Conservation (phyloP, 2,888 invertebrate genomes). For the Orgyia antiqua region DNA sequence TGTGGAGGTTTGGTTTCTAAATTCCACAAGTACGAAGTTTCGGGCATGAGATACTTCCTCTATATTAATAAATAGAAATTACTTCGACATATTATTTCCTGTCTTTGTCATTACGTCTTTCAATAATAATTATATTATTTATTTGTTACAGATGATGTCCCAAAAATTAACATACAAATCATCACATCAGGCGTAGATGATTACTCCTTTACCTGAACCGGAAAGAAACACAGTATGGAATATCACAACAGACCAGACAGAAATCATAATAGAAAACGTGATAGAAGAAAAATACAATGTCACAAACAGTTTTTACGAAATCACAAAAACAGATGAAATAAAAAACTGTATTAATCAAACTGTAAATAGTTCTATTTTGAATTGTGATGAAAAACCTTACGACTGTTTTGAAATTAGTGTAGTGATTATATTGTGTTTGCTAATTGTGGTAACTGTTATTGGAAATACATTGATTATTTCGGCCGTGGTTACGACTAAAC, state of each 20-base stretch:
- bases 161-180: conserved; percentile 3
- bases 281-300: conserved; percentile 47
- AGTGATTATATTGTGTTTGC: conserved; percentile 80
- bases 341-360: conserved; percentile 22
- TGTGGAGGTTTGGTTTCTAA: no score
- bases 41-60: no score
- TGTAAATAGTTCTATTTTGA: conserved; percentile 22
- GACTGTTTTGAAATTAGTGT: conserved; percentile 77
- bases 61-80: no score
- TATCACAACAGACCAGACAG: conserved; percentile 38
- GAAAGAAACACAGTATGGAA: conserved; percentile 56
- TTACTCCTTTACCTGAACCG: conserved; percentile 40
- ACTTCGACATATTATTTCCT: no score
- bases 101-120: no score
- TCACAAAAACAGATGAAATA: conserved; percentile 29
- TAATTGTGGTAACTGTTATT: conserved; percentile 85
- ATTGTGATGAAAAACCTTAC: conserved; percentile 37
- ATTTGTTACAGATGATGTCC: conserved; percentile 51
- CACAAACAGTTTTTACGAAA: conserved; percentile 45
- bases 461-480: conserved; percentile 94
- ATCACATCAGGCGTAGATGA: conserved; percentile 42
- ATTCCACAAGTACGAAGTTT: no score
- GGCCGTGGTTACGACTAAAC: conserved; percentile 90
- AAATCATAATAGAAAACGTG: conserved; percentile 47
- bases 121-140: no score